These are phyloP conservation scores for Pardalotus punctatus DNA, from an alignment of 2,113 vertebrate genomes.

Conservation along the genomic window DNA sequence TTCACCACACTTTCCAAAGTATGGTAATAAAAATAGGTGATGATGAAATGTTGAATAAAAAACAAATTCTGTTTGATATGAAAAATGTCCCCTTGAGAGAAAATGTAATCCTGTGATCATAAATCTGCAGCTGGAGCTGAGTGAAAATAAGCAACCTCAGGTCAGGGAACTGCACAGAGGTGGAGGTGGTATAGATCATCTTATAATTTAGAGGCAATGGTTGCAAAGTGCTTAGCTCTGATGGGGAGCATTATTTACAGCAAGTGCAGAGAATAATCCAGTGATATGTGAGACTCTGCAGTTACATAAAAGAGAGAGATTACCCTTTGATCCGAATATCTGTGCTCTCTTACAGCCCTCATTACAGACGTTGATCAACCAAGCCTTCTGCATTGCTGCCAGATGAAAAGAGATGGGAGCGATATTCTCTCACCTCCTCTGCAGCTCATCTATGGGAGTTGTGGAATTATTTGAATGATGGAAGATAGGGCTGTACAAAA, in stretches of 20 bases:
- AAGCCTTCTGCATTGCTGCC: neutral
- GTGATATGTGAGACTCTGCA: constrained; percentile 13
- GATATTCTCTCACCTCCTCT: neutral
- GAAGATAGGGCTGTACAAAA: neutral
- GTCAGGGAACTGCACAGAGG: neutral
- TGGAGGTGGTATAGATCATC: constrained; percentile 21
- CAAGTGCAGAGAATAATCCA: constrained; percentile 22
- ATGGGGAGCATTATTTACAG: constrained; percentile 39
- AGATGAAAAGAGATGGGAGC: neutral
- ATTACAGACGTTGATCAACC: constrained; percentile 4
- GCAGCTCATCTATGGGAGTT: neutral
- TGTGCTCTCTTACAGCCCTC: neutral
- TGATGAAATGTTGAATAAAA: constrained; percentile 25
- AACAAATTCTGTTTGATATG: neutral
- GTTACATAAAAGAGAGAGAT: constrained; percentile 51
- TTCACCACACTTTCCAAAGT: neutral
- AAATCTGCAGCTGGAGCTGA: neutral
- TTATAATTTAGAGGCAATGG: constrained; percentile 27
- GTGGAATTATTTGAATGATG: neutral
- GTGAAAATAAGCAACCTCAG: constrained; percentile 24
- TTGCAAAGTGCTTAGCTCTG: constrained; percentile 10
- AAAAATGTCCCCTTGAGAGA: constrained; percentile 19
- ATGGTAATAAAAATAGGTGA: neutral
- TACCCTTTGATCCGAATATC: constrained; percentile 51
- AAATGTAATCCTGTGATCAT: neutral